Base-by-base conservation (phyloP, 2,888 invertebrate genomes). In the Julus scanicus region DNA sequence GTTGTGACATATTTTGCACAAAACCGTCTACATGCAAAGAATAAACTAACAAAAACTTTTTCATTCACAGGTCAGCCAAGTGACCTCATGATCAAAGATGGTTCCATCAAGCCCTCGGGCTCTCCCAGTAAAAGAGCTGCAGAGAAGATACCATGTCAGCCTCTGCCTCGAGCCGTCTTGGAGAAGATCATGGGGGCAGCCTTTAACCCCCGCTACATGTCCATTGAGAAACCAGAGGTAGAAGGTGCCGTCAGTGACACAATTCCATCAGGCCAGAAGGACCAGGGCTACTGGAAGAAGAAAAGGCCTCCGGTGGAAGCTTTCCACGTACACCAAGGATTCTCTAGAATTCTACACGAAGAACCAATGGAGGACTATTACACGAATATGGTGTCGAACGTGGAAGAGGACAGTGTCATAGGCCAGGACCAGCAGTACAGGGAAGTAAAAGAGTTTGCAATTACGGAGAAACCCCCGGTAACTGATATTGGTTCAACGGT, bases 121-220 rank as follows among this genome's bases (percentile, higher is more conserved):
- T n/a, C 29, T 29, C 20, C 29, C 4, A 71, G 5, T 1, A 71
- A 71, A 20, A 6, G 71, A 29, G 71, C 29, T n/a, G 71, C 71
- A 20, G 71, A 84, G 9, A 84, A 84, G 48, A 40, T 40, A 8
- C 87, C 86, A 4, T 88, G 88, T 20, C 80, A 49, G 20, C 87
- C 88, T 15, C 8, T 83, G n/a, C 40, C 88, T 3, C 53, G 44
- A 13, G 83, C 44, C 44, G 11, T 44, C 17, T 40, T 89, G 63
- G 29, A 53, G 20, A 83, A 88, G 29, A 80, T 87, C 6, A 48
- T 89, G 83, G 89, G 89, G 13, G 40, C 89, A 20, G 86, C 89
- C 17, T 89, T 87, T 71, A 89, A 87, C 48, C 84, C 89, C 17
- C 40, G 88, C n/a, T 89, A 89, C 53, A 89, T 89, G 89, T 86